Conservation (phyloP, 1,140 invertebrate species). For the Chionoecetes opilio region DNA sequence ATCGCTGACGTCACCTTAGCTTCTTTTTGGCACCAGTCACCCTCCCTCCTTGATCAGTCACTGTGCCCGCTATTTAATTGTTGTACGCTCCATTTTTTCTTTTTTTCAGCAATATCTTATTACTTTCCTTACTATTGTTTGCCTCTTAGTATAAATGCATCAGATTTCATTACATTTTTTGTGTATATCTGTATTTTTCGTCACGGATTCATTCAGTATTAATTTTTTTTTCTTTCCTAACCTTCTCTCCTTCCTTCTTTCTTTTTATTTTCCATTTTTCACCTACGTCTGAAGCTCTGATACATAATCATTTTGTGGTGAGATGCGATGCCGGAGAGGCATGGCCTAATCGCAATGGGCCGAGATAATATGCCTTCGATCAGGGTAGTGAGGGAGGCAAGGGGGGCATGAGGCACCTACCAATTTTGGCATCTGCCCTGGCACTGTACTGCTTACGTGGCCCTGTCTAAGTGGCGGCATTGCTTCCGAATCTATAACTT, state of each 20-base stretch:
- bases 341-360: background rate
- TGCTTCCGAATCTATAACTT: background rate
- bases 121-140: background rate
- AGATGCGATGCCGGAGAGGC: background rate
- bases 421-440: conserved; percentile 44
- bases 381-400: too few species aligned
- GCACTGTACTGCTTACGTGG: conserved; percentile 32
- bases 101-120: background rate
- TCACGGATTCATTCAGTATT: too few species aligned
- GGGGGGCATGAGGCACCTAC: background rate
- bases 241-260: background rate
- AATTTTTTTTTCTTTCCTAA: background rate
- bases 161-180: background rate
- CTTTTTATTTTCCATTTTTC: background rate
- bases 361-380: too few species aligned
- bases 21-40: background rate
- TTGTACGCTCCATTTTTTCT: too few species aligned
- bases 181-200: background rate
- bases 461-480: background rate
- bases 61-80: too few species aligned
- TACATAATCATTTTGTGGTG: background rate
- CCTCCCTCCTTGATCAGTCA: background rate
- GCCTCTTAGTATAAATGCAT: too few species aligned
- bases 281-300: background rate
- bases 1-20: background rate